Base-by-base conservation (phyloP, 2,888 invertebrate genomes). In the Limnephilus marmoratus region DNA sequence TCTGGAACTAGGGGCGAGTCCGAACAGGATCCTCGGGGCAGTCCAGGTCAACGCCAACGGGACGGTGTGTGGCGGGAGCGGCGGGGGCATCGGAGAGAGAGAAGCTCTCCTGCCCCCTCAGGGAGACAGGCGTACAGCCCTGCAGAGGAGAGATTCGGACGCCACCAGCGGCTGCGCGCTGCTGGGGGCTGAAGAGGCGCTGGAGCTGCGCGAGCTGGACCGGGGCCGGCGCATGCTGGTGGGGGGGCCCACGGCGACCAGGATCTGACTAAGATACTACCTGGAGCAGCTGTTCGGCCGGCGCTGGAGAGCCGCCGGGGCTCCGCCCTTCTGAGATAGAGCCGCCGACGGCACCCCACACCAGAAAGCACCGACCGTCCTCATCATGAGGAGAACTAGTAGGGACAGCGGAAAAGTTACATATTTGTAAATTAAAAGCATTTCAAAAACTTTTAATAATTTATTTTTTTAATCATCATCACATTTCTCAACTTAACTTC, bases 221-320 rank as follows among this genome's bases (percentile, higher is more conserved):
- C 95, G 94, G 95, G 95, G 90, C 95, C 95, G 96, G 95, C 95
- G 96, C 94, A 96, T 96, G 91, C 94, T 96, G 94, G 96, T 96
- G 94, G 96, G 96, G 93, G 96, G 96, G 94, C 96, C 96, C 94
- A 96, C 96, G 86, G 96, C 96, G 93, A 96, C 96, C 94, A 96
- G 97, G 95, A 97, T 97, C 96, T 97, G 97, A 97, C 97, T 97
- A 97, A 97, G 97, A 97, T 97, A 97, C 97, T 97, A 97, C 96
- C 96, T 97, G 96, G 97, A 97, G 97, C 97, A 97, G 96, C 95
- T 97, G 96, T 97, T 97, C 95, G 97, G 96, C 94, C 96, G 96
- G 95, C 96, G 96, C 94, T 96, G 96, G 96, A 94, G 94, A 95
- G 95, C 94, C 95, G 95, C 92, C 94, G 94, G 91, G 95, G 95